Percentiles rank a stretch among this genome's conserved stretches.
phyloP scores from a whole-genome alignment of 2,888 invertebrate species.

The Vesta saturnalis region DNA sequence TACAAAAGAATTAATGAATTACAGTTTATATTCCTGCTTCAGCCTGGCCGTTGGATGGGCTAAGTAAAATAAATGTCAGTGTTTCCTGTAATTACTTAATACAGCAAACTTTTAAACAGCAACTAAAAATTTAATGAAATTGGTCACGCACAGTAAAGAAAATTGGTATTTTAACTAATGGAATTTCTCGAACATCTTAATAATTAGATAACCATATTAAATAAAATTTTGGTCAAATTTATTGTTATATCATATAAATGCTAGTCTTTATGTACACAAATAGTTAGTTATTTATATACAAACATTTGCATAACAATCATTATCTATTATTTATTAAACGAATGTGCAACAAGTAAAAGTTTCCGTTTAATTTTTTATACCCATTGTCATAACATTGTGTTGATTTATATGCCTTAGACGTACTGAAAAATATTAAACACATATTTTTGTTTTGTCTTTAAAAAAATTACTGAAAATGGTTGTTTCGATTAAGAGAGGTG shows the following conservation, averaged over 20 bases:
- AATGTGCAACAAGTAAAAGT: too few relatives aligned
- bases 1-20: constrained; percentile 40
- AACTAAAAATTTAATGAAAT: constrained; percentile 34
- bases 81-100: constrained; percentile 45
- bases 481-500: too few relatives aligned
- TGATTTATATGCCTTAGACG: too few relatives aligned
- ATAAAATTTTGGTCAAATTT: neutral
- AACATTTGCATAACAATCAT: too few relatives aligned
- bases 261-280: neutral
- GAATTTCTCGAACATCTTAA: constrained; percentile 19
- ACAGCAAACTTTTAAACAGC: constrained; percentile 29
- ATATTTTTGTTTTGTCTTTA: too few relatives aligned
- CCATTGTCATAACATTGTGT: too few relatives aligned
- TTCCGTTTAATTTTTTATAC: too few relatives aligned
- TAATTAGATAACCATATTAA: constrained; percentile 26
- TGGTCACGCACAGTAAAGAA: constrained; percentile 27
- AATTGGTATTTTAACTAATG: constrained; percentile 9
- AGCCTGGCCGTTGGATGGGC: constrained; percentile 32
- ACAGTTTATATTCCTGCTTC: constrained; percentile 37
- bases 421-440: too few relatives aligned
- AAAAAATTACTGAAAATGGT: too few relatives aligned
- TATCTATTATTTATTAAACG: too few relatives aligned
- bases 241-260: neutral
- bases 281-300: neutral
- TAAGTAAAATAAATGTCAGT: constrained; percentile 44